A percentile compares a stretch with the other conserved stretches of the same genome.
These are phyloP conservation scores for Cheilosia vernalis DNA, from an alignment of 2,888 invertebrate genomes.

Conservation along the genomic window DNA sequence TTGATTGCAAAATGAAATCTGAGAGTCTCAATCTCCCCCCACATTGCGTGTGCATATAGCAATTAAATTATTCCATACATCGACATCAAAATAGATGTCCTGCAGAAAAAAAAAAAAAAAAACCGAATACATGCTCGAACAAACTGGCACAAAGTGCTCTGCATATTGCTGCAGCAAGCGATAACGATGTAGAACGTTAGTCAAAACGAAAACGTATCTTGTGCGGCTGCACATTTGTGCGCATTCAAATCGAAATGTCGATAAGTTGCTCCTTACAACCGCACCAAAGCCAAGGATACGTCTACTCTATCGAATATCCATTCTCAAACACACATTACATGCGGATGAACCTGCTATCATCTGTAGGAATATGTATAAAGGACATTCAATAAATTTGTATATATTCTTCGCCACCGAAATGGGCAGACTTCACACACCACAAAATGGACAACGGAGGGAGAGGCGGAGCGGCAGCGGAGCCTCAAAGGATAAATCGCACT, in stretches of 20 bases:
- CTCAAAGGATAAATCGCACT: conserved; percentile 73
- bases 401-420: conserved; percentile 17
- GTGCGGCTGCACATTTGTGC: conserved; percentile 70
- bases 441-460: too few species aligned
- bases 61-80: conserved; percentile 28
- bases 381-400: conserved; percentile 65
- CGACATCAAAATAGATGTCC: neutral
- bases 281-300: conserved; percentile 42
- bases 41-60: conserved; percentile 7
- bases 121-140: conserved; percentile 2
- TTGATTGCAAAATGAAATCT: neutral
- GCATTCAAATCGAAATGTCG: conserved; percentile 73
- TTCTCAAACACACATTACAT: conserved; percentile 58
- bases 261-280: conserved; percentile 62
- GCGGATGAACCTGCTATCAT: conserved; percentile 57
- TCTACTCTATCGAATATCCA: neutral
- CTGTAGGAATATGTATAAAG: conserved; percentile 65
- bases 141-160: conserved; percentile 31
- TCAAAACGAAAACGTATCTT: conserved; percentile 48
- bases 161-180: conserved; percentile 61
- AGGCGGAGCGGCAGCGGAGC: neutral
- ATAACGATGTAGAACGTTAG: conserved; percentile 53
- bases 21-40: neutral
- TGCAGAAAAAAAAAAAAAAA: too few species aligned
- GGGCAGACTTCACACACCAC: neutral